Evolutionary conservation across 2,888 invertebrate species (phyloP).

Genomic region (Bellardia pandia): DNA sequence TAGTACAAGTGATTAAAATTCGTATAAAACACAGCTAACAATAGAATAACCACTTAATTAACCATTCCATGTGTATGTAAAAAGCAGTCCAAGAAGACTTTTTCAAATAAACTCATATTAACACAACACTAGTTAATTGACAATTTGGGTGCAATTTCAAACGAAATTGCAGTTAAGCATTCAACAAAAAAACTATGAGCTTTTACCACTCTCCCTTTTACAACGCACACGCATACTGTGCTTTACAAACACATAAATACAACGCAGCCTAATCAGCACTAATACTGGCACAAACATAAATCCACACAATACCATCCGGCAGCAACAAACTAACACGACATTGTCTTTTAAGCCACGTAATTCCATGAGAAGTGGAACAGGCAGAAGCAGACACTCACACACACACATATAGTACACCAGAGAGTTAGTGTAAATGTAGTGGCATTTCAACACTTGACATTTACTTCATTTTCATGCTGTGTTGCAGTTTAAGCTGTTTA

Average conservation of each 20-base stretch:
- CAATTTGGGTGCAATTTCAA: slow-evolving; percentile 83
- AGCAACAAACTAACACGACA: slow-evolving; percentile 13
- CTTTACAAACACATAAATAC: slow-evolving; percentile 22
- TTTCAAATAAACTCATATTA: slow-evolving; percentile 75
- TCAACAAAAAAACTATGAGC: slow-evolving; percentile 8
- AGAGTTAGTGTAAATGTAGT: slow-evolving; percentile 32
- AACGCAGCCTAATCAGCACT: slow-evolving; percentile 59
- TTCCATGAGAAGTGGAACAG: slow-evolving; percentile 1
- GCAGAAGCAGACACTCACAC: slow-evolving; percentile 6
- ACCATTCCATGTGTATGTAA: too few relatives aligned
- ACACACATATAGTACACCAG: background rate
- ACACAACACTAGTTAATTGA: slow-evolving; percentile 82
- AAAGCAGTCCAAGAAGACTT: background rate
- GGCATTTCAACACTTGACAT: slow-evolving; percentile 69
- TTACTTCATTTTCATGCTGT: slow-evolving; percentile 69
- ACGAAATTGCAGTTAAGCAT: slow-evolving; percentile 73
- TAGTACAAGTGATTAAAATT: too few relatives aligned
- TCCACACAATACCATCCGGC: slow-evolving; percentile 22
- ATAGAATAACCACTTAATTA: too few relatives aligned
- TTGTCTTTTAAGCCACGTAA: slow-evolving; percentile 57
- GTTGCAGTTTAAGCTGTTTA: slow-evolving; percentile 73
- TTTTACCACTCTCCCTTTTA: background rate
- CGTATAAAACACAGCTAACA: too few relatives aligned
- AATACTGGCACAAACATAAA: slow-evolving; percentile 51
- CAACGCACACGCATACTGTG: background rate